Evolutionary conservation across 2,797 vertebrate genomes (phyloP).

Genomic region (Erethizon dorsatum): DNA sequence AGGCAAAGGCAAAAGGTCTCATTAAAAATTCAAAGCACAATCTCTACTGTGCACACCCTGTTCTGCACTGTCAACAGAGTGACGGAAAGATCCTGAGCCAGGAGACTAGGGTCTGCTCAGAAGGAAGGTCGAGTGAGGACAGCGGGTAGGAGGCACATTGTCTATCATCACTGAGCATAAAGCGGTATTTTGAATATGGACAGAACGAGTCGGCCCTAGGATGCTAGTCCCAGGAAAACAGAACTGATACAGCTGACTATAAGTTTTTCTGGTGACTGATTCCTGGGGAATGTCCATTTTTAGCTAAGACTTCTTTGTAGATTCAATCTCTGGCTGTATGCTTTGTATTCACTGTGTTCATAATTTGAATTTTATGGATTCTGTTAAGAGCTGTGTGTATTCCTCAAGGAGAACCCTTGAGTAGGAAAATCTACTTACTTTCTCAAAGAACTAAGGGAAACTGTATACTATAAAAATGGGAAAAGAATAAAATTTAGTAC

Average conservation of each 20-base stretch:
- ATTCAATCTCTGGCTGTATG: conserved; percentile 1
- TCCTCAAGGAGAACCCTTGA: conserved; percentile 70
- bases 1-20: background rate
- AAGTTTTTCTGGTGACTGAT: conserved; percentile 72
- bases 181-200: conserved; percentile 73
- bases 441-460: conserved; percentile 71
- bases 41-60: background rate
- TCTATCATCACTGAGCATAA: conserved; percentile 76
- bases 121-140: conserved; percentile 74
- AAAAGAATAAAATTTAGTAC: conserved; percentile 32
- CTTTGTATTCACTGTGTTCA: conserved; percentile 74
- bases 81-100: conserved; percentile 60
- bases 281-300: conserved; percentile 76
- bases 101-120: conserved; percentile 43
- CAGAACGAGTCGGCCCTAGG: conserved; percentile 71
- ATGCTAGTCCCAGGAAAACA: conserved; percentile 75
- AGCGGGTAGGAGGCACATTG: conserved; percentile 43
- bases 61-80: conserved; percentile 44
- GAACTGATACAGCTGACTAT: conserved; percentile 74
- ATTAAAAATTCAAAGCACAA: background rate
- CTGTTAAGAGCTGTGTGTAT: conserved; percentile 72
- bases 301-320: conserved; percentile 31
- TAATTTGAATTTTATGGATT: conserved; percentile 64
- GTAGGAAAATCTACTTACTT: conserved; percentile 66
- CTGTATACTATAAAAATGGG: background rate